Conservation (phyloP, 2,888 invertebrate species). For the Hyalella azteca region DNA sequence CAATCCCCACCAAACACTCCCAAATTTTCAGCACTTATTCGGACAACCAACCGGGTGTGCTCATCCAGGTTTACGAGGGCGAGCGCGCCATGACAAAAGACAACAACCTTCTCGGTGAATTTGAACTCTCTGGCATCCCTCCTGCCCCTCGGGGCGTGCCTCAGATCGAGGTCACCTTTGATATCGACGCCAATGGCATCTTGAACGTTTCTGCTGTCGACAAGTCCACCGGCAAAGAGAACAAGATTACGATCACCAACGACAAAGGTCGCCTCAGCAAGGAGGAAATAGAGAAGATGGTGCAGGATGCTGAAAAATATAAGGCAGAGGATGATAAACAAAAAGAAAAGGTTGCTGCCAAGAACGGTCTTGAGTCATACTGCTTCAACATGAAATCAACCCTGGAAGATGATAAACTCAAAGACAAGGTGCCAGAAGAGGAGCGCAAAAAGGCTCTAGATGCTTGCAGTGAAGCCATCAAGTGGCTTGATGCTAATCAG, state of each 20-base stretch:
- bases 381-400: conserved; percentile 78
- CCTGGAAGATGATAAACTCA: conserved; percentile 89
- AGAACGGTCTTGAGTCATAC: conserved; percentile 64
- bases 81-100: conserved; percentile 95
- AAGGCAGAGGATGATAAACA: conserved; percentile 66
- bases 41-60: conserved; percentile 95
- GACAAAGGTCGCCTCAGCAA: conserved; percentile 71
- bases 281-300: conserved; percentile 72
- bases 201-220: conserved; percentile 92
- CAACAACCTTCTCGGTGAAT: conserved; percentile 94
- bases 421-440: conserved; percentile 83
- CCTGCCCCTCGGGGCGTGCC: conserved; percentile 91
- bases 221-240: conserved; percentile 90
- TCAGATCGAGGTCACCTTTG: no score
- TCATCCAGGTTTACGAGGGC: conserved; percentile 71
- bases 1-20: conserved; percentile 88
- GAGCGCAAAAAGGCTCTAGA: conserved; percentile 82
- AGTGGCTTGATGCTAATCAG: conserved; percentile 76
- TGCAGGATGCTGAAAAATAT: conserved; percentile 67
- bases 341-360: conserved; percentile 65
- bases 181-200: conserved; percentile 82
- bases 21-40: conserved; percentile 97
- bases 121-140: conserved; percentile 94
- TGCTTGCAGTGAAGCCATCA: conserved; percentile 87
- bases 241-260: conserved; percentile 77